A percentile compares a stretch with the other conserved stretches of the same genome.
phyloP scores from a whole-genome alignment of 1,140 invertebrate genomes.

The Oncopodura yosiiana region DNA sequence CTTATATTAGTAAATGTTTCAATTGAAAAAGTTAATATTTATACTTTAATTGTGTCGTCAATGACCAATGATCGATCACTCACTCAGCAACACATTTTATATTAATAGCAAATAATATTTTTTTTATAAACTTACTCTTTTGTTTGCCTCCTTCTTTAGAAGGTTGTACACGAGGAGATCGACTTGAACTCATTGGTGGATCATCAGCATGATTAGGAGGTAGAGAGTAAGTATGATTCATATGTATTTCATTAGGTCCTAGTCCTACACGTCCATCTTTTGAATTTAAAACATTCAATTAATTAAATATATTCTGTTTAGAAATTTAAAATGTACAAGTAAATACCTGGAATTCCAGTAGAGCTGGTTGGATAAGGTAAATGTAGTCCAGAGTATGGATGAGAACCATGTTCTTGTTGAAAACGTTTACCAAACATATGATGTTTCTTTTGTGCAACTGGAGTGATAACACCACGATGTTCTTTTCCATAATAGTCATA shows the following conservation, averaged over 20 bases:
- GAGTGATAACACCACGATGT: slow-evolving; percentile 38
- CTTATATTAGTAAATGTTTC: not conserved
- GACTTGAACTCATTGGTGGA: slow-evolving; percentile 2
- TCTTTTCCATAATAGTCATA: slow-evolving; percentile 50
- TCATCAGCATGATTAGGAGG: slow-evolving; percentile 44
- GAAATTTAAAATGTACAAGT: not conserved
- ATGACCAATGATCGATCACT: slow-evolving; percentile 11
- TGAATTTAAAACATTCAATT: slow-evolving; percentile 1
- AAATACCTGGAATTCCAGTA: not conserved
- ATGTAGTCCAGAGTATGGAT: slow-evolving; percentile 18
- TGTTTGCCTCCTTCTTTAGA: slow-evolving; percentile 28
- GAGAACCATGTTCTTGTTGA: slow-evolving; percentile 50
- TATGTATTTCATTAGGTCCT: slow-evolving; percentile 46
- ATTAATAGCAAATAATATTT: too few species aligned
- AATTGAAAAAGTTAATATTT: not conserved
- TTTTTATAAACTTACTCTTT: slow-evolving; percentile 32
- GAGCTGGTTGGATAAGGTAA: slow-evolving; percentile 27
- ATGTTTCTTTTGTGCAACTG: slow-evolving; percentile 81
- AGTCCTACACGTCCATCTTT: slow-evolving; percentile 18
- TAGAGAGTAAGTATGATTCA: slow-evolving; percentile 75
- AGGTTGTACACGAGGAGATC: slow-evolving; percentile 3
- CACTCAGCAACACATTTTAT: too few species aligned
- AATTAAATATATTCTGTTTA: not conserved
- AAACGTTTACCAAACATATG: slow-evolving; percentile 80
- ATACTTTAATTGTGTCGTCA: too few species aligned